Evolutionary conservation across 2,113 vertebrate genomes (phyloP), one percentile per base, ranked within the genome.

Genomic region (Engraulis encrasicolus): DNA sequence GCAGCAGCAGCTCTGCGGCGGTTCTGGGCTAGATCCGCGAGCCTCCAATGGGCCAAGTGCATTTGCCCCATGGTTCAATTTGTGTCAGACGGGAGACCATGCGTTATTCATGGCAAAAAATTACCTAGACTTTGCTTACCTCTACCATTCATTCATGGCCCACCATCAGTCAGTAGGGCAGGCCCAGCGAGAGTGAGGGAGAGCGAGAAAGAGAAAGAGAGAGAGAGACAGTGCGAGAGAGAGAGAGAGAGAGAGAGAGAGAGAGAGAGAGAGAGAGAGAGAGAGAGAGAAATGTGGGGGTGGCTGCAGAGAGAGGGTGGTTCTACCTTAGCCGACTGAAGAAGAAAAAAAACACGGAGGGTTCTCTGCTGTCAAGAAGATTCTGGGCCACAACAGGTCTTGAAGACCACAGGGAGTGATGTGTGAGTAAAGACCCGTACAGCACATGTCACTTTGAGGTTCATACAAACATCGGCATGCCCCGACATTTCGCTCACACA

Each of bases 1-100:
- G n/a, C n/a, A n/a, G n/a, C n/a, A n/a, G n/a, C n/a, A n/a, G 82
- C 79, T 79, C 77, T 86, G 84, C 86, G 85, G 85, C 86, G 88
- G 85, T 86, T 85, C 78, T 38, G 79, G 81, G 83, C 61, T 79
- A 36, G 38, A 81, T 86, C 83, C n/a, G 36, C 36, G 45, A 71
- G 58, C 79, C 78, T 84, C 88, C 49, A 82, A 85, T 80, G 45
- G 50, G 80, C 45, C 34, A 34, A 49, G 61, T 82, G 78, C 45
- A 74, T 40, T 82, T 36, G 48, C 81, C 71, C n/a, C 80, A n/a
- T n/a, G 54, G 74, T 86, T 88, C 89, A 85, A 89, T 87, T 88
- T 82, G 40, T 86, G 78, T 85, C 58, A 85, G 87, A 84, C 82
- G 58, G 52, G 77, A 84, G 61, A 81, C 19, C 18, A 86, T 88